Evolutionary conservation across 1,140 invertebrate species (phyloP), one percentile per base, ranked within the genome.

Genomic region (Centruroides vittatus): DNA sequence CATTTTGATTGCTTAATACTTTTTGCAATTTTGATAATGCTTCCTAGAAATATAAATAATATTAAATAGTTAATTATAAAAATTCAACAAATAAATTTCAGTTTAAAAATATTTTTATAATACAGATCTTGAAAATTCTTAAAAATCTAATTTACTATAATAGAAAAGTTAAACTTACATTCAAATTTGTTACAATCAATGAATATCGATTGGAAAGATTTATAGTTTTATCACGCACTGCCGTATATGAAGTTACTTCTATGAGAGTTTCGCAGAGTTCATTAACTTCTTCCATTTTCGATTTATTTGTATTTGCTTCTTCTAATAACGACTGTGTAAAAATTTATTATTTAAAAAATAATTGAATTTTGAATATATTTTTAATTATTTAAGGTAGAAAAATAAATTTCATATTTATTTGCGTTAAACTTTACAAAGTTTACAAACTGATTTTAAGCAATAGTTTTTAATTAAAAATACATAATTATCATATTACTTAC

Each of bases 1-100:
- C 88, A 0, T 87, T 91, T 62, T 92, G 87, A 72, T 93, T 89
- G 1, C 85, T 86, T 0, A 93, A 72, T 73, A 88, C 90, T 74
- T 93, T 93, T 69, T 93, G 88, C 3, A 89, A 83, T 70, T 83
- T 85, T 3, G 85, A 85, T 3, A 92, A 83, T 23, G 90, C 74
- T 57, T 67, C 68, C 53, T 64, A 11, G 3, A 56, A 36, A 47
- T 47, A 13, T 56, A 46, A 10, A 56, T 36, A 56, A 56, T 6
- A 56, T 41, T 13, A 13, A 56, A 12, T 56, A 56, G 36, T 35
- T 55, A 55, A 51, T n/a, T 51, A 51, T 51, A 34, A 12, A n/a
- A 51, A 51, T n/a, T n/a, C 34, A 34, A 34, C 12, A 51, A 51
- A 51, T n/a, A 51, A 51, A n/a, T 34, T 51, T 51, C 12, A 51